Evolutionary conservation across 2,888 invertebrate genomes (phyloP).

Genomic region (Tyria jacobaeae): DNA sequence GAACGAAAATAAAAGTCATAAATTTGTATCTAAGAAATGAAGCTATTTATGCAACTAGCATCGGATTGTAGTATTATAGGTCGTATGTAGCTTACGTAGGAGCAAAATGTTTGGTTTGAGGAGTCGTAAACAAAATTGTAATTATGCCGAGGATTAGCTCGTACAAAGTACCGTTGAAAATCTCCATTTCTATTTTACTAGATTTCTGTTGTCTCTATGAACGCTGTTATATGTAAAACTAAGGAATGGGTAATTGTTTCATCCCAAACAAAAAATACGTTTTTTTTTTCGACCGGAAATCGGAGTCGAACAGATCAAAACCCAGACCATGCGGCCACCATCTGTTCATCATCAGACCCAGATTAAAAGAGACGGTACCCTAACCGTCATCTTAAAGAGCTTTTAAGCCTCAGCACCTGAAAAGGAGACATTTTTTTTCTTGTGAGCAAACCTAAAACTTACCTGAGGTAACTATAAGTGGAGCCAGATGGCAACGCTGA

Average conservation of each 20-base stretch:
- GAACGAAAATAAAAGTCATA: conserved; percentile 71
- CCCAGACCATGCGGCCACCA: neutral
- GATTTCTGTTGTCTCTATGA: conserved; percentile 12
- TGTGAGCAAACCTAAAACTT: no score
- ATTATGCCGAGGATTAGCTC: conserved; percentile 74
- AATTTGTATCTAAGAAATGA: conserved; percentile 79
- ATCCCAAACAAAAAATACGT: no score
- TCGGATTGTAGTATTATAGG: conserved; percentile 72
- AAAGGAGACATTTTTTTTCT: no score
- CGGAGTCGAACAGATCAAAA: neutral
- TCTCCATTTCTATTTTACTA: no score
- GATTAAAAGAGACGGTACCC: neutral
- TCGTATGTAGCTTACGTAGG: conserved; percentile 70
- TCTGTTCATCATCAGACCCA: neutral
- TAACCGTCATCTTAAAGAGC: neutral
- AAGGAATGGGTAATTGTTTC: neutral
- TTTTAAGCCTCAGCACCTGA: neutral
- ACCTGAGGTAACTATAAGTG: no score
- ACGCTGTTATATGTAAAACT: neutral
- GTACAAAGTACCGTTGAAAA: conserved; percentile 66
- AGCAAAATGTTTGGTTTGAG: conserved; percentile 80
- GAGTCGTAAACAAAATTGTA: conserved; percentile 80
- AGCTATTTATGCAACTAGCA: conserved; percentile 79
- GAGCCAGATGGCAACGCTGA: no score
- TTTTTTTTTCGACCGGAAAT: neutral